These are phyloP conservation scores for Polypterus senegalus DNA, from an alignment of 2,113 vertebrate species.

Conservation along the genomic window DNA sequence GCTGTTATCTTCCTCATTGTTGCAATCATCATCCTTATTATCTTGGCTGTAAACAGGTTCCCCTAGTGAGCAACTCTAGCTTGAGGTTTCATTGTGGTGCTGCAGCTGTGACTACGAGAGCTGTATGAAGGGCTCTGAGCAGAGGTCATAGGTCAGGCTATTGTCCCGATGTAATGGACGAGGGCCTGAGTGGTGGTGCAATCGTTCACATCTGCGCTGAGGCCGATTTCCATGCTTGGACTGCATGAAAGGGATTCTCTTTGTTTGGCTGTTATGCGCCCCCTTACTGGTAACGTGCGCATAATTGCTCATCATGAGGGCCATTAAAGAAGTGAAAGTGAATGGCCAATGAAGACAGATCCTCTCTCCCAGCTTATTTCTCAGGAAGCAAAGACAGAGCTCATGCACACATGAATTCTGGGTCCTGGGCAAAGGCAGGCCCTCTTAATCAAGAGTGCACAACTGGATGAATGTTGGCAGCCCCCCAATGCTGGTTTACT, in stretches of 20 bases:
- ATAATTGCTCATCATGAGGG: slow-evolving; percentile 66
- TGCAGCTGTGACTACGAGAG: slow-evolving; percentile 81
- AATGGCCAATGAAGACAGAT: slow-evolving; percentile 58
- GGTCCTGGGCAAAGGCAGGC: not conserved
- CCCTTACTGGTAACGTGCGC: slow-evolving; percentile 67
- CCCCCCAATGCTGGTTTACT: too few species aligned
- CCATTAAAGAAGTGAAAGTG: slow-evolving; percentile 64
- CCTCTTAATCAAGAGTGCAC: not conserved
- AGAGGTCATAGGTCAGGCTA: slow-evolving; percentile 69
- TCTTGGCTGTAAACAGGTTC: slow-evolving; percentile 31
- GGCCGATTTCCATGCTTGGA: slow-evolving; percentile 17
- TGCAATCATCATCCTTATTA: too few species aligned
- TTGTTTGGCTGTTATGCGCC: slow-evolving; percentile 67
- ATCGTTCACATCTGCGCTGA: too few species aligned
- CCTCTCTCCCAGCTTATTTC: slow-evolving; percentile 24
- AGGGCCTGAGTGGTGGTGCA: too few species aligned
- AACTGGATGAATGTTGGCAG: too few species aligned
- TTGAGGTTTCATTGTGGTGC: slow-evolving; percentile 57
- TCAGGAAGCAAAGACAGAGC: not conserved
- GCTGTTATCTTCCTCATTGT: too few species aligned
- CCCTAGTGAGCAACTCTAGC: slow-evolving; percentile 32
- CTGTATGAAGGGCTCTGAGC: slow-evolving; percentile 38
- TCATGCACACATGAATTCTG: too few species aligned
- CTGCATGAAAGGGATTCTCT: slow-evolving; percentile 58
- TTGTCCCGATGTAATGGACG: slow-evolving; percentile 35